Evolutionary conservation across 1,140 invertebrate species (phyloP).

Genomic region (Zaprionus capensis): DNA sequence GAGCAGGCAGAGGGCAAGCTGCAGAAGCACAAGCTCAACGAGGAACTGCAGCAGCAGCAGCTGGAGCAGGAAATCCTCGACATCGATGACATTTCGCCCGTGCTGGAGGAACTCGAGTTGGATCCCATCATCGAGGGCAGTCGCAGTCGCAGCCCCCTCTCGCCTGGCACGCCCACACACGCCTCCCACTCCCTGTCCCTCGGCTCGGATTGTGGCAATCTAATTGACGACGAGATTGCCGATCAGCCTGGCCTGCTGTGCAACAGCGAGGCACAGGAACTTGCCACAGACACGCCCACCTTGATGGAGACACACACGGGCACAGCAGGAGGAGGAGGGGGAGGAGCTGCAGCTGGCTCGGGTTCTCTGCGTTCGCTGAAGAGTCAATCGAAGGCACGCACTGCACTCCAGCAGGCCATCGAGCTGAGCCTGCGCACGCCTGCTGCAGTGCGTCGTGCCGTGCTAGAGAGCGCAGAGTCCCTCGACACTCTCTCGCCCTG

Average conservation of each 20-base stretch:
- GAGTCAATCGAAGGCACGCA: slow-evolving; percentile 74
- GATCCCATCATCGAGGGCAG: slow-evolving; percentile 53
- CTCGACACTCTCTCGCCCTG: slow-evolving; percentile 91
- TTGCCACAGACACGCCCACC: slow-evolving; percentile 75
- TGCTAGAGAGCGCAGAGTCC: slow-evolving; percentile 87
- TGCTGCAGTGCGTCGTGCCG: slow-evolving; percentile 61
- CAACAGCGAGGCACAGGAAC: slow-evolving; percentile 84
- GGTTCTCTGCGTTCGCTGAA: slow-evolving; percentile 77
- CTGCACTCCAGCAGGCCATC: slow-evolving; percentile 75
- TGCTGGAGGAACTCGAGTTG: slow-evolving; percentile 68
- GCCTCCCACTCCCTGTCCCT: slow-evolving; percentile 91
- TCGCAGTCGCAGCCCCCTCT: slow-evolving; percentile 84
- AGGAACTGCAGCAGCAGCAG: slow-evolving; percentile 73
- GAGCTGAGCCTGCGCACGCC: slow-evolving; percentile 84
- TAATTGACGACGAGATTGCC: slow-evolving; percentile 95
- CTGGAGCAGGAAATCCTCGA: slow-evolving; percentile 75
- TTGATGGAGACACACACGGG: slow-evolving; percentile 72
- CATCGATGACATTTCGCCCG: slow-evolving; percentile 78
- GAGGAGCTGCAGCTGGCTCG: slow-evolving; percentile 42
- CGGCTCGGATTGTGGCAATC: slow-evolving; percentile 87
- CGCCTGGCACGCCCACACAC: slow-evolving; percentile 90
- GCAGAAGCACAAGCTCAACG: slow-evolving; percentile 82
- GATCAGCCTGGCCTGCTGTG: slow-evolving; percentile 94
- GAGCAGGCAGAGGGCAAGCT: slow-evolving; percentile 82
- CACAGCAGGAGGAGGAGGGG: slow-evolving; percentile 2